These are phyloP conservation scores for Charaxes varanes DNA, from an alignment of 1,140 invertebrate species.

Conservation along the genomic window DNA sequence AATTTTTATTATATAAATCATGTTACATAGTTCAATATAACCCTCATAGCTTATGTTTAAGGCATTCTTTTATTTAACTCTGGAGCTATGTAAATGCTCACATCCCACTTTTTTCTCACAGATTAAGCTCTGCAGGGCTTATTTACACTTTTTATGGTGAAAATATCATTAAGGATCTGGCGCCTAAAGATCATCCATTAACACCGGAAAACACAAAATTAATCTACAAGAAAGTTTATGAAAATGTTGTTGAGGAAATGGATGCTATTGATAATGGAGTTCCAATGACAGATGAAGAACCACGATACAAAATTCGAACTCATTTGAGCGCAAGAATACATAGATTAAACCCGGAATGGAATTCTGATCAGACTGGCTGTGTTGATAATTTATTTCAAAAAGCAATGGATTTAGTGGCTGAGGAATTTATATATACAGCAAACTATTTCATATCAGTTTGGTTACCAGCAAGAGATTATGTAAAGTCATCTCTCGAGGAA, in stretches of 20 bases:
- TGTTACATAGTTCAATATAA: too few relatives aligned
- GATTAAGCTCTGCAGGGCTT: conserved; percentile 96
- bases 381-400: conserved; percentile 78
- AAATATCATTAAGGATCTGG: conserved; percentile 78
- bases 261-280: conserved; percentile 98
- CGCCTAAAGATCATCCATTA: conserved; percentile 71
- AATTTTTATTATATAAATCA: too few relatives aligned
- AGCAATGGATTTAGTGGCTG: conserved; percentile 87
- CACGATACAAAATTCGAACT: conserved; percentile 87
- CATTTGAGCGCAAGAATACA: conserved; percentile 84
- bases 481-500: conserved; percentile 81
- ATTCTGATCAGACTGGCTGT: conserved; percentile 76
- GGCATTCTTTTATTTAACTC: conserved; percentile 2
- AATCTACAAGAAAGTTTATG: conserved; percentile 91
- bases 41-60: too few relatives aligned
- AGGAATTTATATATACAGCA: conserved; percentile 87
- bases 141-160: conserved; percentile 94
- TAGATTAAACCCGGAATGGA: conserved; percentile 92
- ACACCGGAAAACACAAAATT: conserved; percentile 71
- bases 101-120: too few relatives aligned
- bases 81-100: too few relatives aligned
- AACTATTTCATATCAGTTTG: conserved; percentile 82
- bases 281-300: conserved; percentile 83
- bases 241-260: conserved; percentile 93
- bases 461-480: conserved; percentile 87